A percentile compares a stretch with the other conserved stretches of the same genome.
phyloP scores from a whole-genome alignment of 2,888 invertebrate genomes.

The Tetragonula carbonaria region DNA sequence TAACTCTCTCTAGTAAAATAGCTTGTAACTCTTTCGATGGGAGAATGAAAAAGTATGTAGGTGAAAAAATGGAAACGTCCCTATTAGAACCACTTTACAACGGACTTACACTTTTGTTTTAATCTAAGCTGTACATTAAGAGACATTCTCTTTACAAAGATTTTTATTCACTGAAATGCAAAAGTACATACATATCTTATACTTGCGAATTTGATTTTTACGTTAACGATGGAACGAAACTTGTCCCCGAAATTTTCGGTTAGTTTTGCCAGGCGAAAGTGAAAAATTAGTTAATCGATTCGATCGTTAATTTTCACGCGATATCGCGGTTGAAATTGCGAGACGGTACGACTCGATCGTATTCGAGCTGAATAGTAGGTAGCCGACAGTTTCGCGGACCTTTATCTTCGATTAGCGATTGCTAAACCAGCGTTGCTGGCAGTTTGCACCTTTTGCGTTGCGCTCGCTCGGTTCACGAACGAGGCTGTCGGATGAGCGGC shows the following conservation, averaged over 20 bases:
- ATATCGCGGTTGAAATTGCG: neutral
- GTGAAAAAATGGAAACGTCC: neutral
- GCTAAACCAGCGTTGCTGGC: neutral
- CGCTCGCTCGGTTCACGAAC: slow-evolving; percentile 48
- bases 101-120: neutral
- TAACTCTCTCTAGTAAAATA: slow-evolving; percentile 10
- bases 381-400: neutral
- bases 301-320: neutral
- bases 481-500: slow-evolving; percentile 52
- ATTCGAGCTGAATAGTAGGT: neutral
- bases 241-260: no score
- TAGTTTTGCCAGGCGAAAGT: no score
- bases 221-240: no score
- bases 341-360: neutral
- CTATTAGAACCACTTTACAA: neutral
- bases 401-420: slow-evolving; percentile 43
- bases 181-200: no score
- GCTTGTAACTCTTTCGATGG: neutral
- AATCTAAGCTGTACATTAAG: no score
- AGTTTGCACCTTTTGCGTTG: slow-evolving; percentile 30
- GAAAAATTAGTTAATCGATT: neutral
- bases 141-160: no score
- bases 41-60: neutral
- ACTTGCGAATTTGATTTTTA: no score
- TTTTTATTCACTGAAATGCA: no score